Percentiles rank a stretch among this genome's conserved stretches.
Conservation (phyloP, 1,140 invertebrate species). For the Aporrectodea caliginosa region DNA sequence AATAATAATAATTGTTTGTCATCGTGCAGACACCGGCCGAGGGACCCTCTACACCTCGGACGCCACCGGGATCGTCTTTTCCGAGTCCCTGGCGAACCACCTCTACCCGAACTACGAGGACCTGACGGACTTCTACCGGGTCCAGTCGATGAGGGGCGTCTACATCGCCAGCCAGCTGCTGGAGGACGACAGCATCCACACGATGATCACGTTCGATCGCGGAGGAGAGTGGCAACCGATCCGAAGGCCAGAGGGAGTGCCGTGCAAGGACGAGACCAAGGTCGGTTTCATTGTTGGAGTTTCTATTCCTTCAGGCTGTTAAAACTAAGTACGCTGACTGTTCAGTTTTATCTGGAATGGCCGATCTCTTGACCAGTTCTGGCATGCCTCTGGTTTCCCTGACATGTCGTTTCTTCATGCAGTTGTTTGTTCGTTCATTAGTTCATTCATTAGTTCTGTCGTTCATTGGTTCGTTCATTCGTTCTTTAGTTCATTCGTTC, state of each 20-base stretch:
- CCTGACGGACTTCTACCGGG: slow-evolving; percentile 51
- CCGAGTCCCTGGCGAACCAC: slow-evolving; percentile 49
- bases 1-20: too few relatives aligned
- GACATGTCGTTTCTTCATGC: too few relatives aligned
- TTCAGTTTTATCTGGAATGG: too few relatives aligned
- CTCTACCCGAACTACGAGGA: slow-evolving; percentile 52
- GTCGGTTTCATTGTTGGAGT: slow-evolving; percentile 28
- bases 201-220: slow-evolving; percentile 50
- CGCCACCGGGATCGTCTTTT: slow-evolving; percentile 47
- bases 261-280: slow-evolving; percentile 46
- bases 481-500: too few relatives aligned
- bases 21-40: slow-evolving; percentile 47
- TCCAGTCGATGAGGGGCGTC: slow-evolving; percentile 40
- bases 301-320: too few relatives aligned
- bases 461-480: too few relatives aligned
- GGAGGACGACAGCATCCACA: slow-evolving; percentile 49
- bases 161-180: slow-evolving; percentile 53
- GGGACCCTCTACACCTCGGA: slow-evolving; percentile 53
- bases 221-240: slow-evolving; percentile 52
- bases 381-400: too few relatives aligned
- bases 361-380: too few relatives aligned
- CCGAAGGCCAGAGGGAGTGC: slow-evolving; percentile 37
- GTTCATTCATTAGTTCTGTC: too few relatives aligned
- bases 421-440: too few relatives aligned
- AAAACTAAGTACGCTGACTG: too few relatives aligned